phyloP scores from a whole-genome alignment of 2,888 invertebrate genomes.

The Nasonia oneida region DNA sequence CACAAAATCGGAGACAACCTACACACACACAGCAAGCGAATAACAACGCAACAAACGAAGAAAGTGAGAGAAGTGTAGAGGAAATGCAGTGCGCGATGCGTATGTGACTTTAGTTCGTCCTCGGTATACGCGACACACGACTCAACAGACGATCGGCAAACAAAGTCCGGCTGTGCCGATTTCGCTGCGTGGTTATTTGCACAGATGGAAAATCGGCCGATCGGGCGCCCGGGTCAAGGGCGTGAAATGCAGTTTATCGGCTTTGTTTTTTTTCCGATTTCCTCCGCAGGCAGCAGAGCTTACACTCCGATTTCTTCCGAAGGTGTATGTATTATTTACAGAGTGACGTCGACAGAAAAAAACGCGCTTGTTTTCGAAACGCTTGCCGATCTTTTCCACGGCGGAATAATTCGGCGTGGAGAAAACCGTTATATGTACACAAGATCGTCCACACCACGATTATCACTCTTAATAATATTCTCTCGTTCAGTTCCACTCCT shows the following conservation, averaged over 20 bases:
- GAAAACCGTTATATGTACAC: neutral
- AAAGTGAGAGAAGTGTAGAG: neutral
- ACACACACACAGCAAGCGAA: neutral
- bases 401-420: too few species aligned
- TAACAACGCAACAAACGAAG: neutral
- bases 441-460: neutral
- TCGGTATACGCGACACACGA: conserved; percentile 59
- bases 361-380: too few species aligned
- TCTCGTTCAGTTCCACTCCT: conserved; percentile 73
- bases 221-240: neutral
- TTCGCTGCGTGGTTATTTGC: conserved; percentile 21
- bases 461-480: neutral
- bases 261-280: conserved; percentile 29
- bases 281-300: too few species aligned
- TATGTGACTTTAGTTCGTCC: conserved; percentile 70
- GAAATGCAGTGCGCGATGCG: neutral
- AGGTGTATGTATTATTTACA: neutral
- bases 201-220: conserved; percentile 40
- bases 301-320: neutral
- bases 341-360: too few species aligned
- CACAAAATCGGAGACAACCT: conserved; percentile 23
- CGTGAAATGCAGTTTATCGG: too few species aligned
- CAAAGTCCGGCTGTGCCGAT: conserved; percentile 63
- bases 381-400: too few species aligned
- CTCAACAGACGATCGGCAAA: conserved; percentile 71